These are phyloP conservation scores for Platerodrilus igneus DNA, from an alignment of 2,888 invertebrate species.

Conservation along the genomic window DNA sequence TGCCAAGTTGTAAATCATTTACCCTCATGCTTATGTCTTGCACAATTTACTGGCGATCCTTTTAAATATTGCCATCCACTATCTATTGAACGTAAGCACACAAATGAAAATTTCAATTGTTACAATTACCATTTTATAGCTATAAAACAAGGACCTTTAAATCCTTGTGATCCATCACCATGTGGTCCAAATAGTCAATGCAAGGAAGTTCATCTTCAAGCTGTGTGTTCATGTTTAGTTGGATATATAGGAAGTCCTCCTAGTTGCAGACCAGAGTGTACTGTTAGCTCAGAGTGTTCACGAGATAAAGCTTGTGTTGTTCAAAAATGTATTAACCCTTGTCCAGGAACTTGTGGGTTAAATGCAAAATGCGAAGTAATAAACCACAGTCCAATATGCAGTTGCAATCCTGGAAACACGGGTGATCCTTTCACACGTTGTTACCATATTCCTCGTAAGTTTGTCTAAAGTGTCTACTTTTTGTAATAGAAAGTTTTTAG, in stretches of 20 bases:
- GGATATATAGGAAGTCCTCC: conserved; percentile 49
- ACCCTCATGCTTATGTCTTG: conserved; percentile 58
- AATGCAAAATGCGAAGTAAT: conserved; percentile 71
- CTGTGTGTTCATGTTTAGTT: conserved; percentile 52
- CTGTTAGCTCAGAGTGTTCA: conserved; percentile 66
- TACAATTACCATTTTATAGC: conserved; percentile 28
- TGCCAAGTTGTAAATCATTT: conserved; percentile 64
- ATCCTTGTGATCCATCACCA: conserved; percentile 49
- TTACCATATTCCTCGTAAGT: conserved; percentile 23
- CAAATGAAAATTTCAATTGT: not conserved
- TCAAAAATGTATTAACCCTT: conserved; percentile 71
- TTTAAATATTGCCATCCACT: conserved; percentile 51
- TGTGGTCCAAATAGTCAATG: conserved; percentile 51
- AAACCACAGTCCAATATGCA: conserved; percentile 63
- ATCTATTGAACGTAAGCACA: conserved; percentile 45
- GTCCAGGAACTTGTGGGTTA: conserved; percentile 65
- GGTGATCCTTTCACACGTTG: conserved; percentile 71
- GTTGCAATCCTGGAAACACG: conserved; percentile 58
- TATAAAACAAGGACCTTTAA: conserved; percentile 40
- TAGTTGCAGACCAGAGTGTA: conserved; percentile 62
- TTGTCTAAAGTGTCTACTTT: no score
- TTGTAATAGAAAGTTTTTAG: no score
- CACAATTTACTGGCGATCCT: conserved; percentile 64
- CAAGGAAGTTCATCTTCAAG: conserved; percentile 46
- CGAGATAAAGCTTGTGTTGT: conserved; percentile 67